Percentiles rank a stretch among this genome's conserved stretches.
Conservation (phyloP, 2,888 invertebrate species). For the Rotaria macrura region DNA sequence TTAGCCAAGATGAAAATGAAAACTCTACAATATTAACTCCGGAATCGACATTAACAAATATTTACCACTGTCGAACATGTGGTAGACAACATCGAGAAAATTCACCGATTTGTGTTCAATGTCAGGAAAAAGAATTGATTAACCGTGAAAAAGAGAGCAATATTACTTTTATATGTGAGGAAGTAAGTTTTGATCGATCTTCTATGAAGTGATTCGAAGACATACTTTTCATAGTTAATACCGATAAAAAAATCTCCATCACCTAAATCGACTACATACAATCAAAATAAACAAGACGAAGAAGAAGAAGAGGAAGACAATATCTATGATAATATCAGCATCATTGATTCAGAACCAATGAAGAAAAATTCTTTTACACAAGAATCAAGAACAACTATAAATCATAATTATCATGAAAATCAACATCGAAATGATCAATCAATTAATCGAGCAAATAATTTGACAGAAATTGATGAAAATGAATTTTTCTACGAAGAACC, state of each 20-base stretch:
- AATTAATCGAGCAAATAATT: not conserved
- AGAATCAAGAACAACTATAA: not conserved
- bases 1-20: not conserved
- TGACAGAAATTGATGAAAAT: not conserved
- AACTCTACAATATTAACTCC: not conserved
- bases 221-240: not conserved
- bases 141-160: not conserved
- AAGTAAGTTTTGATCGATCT: not conserved
- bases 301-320: no score
- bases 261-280: not conserved
- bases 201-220: not conserved
- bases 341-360: not conserved
- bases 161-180: not conserved
- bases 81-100: not conserved
- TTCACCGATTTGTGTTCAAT: not conserved
- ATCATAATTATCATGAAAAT: not conserved
- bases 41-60: not conserved
- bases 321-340: not conserved
- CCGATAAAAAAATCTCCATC: not conserved
- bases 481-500: not conserved
- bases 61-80: not conserved
- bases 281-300: not conserved
- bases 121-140: not conserved
- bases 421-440: not conserved
- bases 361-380: not conserved